Base-by-base conservation (phyloP, 2,888 invertebrate species). In the Acronicta alni region DNA sequence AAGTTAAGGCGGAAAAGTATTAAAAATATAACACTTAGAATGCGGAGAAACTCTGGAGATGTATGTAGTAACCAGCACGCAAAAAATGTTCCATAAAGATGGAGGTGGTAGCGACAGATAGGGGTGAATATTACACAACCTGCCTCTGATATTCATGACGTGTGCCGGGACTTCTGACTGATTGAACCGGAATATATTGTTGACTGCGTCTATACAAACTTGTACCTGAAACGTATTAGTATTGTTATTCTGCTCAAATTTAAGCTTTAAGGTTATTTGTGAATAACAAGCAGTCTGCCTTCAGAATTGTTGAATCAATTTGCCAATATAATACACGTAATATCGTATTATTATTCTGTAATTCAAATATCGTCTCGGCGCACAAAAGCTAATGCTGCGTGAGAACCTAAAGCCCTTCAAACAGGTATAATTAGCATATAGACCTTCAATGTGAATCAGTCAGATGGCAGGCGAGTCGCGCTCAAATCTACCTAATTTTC, bases 71-170 rank as follows among this genome's bases (percentile, higher is more conserved):
- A n/a, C n/a, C 55, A 52, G 55, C 58, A 56, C 45, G 46, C 51
- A 57, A 45, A 71, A 71, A 62, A 61, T 52, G 37, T 48, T 61
- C 30, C 54, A 51, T 58, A 48, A 49, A 58, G 20, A 46, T 61
- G 42, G 62, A 67, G 53, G 46, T 70, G 63, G 60, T 66, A 76
- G 72, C 67, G 72, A 80, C 68, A 72, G 63, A 81, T 80, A 77
- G 57, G 74, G 78, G 73, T 82, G 85, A 89, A 88, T 88, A 89
- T 86, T 85, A 83, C 83, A 86, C 72, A 81, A 77, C 65, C 70
- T 70, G 79, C 80, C 83, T 87, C 86, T 90, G 84, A 89, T 87
- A 92, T 92, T 91, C 91, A 92, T 89, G 88, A 88, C 88, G 82
- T 86, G 84, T 80, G 79, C 81, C 80, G 81, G 80, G 81, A 79